Conservation (phyloP, 2,797 vertebrate species). For the Aphelocoma californica region DNA sequence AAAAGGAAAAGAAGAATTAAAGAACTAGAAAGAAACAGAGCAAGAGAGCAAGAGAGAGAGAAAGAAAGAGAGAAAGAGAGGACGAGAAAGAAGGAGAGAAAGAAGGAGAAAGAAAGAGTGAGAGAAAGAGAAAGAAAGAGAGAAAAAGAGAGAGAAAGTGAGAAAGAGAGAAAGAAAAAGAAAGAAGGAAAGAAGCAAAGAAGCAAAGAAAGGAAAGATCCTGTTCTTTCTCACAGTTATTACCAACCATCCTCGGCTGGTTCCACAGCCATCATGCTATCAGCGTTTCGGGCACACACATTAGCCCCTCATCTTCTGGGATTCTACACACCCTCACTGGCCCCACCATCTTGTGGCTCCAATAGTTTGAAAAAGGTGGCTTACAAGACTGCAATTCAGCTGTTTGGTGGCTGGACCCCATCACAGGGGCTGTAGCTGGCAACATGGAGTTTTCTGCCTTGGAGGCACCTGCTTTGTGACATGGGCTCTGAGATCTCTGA, state of each 20-base stretch:
- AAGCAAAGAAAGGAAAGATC: too few relatives aligned
- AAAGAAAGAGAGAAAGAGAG: too few relatives aligned
- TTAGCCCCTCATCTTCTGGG: not conserved
- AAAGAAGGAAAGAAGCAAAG: not conserved
- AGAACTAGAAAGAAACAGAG: not conserved
- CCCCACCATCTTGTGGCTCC: not conserved
- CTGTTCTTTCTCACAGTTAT: not conserved
- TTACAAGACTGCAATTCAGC: not conserved
- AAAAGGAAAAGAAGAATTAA: not conserved
- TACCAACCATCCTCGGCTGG: not conserved
- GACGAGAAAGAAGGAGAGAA: too few relatives aligned
- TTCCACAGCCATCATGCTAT: not conserved
- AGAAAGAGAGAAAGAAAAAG: too few relatives aligned
- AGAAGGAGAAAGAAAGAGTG: not conserved
- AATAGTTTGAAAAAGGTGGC: not conserved
- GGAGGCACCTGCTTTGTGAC: not conserved
- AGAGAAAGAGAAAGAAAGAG: accelerated
- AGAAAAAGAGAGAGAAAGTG: too few relatives aligned
- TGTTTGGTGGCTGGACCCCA: not conserved
- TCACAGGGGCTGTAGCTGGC: not conserved
- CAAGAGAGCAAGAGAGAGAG: not conserved
- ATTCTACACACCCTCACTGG: not conserved
- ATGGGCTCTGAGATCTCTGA: not conserved
- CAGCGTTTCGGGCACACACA: not conserved
- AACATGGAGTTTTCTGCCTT: not conserved